A percentile compares a stretch with the other conserved stretches of the same genome.
phyloP scores from a whole-genome alignment of 2,888 invertebrate genomes.

The Oxyscelio sp. region DNA sequence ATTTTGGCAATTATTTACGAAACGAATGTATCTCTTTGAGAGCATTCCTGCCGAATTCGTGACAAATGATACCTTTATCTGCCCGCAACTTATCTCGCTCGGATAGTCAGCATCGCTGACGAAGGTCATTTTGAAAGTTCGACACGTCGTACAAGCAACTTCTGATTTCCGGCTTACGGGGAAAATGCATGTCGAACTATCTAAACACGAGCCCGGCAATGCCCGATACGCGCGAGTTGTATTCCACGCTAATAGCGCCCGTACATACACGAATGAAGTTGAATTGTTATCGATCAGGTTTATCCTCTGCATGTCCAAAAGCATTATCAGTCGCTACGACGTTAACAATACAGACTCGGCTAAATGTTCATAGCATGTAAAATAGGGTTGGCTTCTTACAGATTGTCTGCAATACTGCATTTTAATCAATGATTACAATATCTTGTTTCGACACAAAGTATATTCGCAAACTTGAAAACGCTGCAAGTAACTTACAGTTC shows the following conservation, averaged over 20 bases:
- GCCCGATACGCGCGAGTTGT: constrained; percentile 48
- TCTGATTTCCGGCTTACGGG: constrained; percentile 58
- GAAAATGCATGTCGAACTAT: constrained; percentile 52
- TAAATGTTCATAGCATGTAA: constrained; percentile 54
- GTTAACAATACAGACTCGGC: constrained; percentile 53
- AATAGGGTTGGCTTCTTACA: constrained; percentile 51
- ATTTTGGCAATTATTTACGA: too few species aligned
- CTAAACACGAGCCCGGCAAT: constrained; percentile 39
- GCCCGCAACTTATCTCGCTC: constrained; percentile 42
- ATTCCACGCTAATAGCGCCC: constrained; percentile 52
- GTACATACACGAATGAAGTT: constrained; percentile 61
- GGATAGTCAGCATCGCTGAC: constrained; percentile 50
- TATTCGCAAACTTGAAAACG: too few species aligned
- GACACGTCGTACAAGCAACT: constrained; percentile 22
- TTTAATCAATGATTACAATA: constrained; percentile 51
- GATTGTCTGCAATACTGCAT: constrained; percentile 56
- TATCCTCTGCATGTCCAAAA: constrained; percentile 70
- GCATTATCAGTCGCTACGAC: constrained; percentile 66
- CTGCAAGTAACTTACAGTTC: too few species aligned
- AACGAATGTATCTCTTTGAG: too few species aligned
- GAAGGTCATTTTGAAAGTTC: constrained; percentile 51
- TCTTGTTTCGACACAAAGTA: neutral
- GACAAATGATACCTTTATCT: constrained; percentile 46
- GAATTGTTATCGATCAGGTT: constrained; percentile 68
- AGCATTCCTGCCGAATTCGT: too few species aligned